These are phyloP conservation scores for Dryoscopus gambensis DNA, from an alignment of 2,113 vertebrate genomes.

Conservation along the genomic window DNA sequence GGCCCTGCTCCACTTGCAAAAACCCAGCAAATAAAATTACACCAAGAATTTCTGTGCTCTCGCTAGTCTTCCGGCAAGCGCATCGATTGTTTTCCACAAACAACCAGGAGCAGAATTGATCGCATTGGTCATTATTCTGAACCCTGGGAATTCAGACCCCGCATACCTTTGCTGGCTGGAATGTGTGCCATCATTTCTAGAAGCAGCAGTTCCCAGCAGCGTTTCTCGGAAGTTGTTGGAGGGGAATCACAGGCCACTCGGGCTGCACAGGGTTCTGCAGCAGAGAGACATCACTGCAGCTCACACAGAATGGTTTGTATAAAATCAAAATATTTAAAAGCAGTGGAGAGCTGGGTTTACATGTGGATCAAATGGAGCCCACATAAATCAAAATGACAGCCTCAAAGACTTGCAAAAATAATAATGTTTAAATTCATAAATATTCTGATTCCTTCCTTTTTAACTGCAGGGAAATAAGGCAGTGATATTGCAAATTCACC, in stretches of 20 bases:
- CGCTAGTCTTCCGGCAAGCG: accelerated
- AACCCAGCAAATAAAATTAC: background rate
- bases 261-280: background rate
- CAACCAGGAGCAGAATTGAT: background rate
- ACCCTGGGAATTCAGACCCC: background rate
- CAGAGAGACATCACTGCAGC: background rate
- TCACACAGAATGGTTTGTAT: background rate
- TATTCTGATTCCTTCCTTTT: background rate
- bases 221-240: background rate
- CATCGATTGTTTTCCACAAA: background rate
- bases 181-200: background rate
- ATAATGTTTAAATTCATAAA: slow-evolving; percentile 3
- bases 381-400: background rate
- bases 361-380: slow-evolving; percentile 1
- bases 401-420: slow-evolving; percentile 24
- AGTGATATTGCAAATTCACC: background rate
- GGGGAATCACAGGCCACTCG: background rate
- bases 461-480: background rate
- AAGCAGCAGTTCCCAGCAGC: background rate
- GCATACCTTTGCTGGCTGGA: background rate
- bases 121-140: background rate
- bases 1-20: background rate
- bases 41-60: background rate
- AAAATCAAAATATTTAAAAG: background rate
- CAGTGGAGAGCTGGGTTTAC: background rate